Conservation (phyloP, 2,113 vertebrate species). For the Xenus cinereus region DNA sequence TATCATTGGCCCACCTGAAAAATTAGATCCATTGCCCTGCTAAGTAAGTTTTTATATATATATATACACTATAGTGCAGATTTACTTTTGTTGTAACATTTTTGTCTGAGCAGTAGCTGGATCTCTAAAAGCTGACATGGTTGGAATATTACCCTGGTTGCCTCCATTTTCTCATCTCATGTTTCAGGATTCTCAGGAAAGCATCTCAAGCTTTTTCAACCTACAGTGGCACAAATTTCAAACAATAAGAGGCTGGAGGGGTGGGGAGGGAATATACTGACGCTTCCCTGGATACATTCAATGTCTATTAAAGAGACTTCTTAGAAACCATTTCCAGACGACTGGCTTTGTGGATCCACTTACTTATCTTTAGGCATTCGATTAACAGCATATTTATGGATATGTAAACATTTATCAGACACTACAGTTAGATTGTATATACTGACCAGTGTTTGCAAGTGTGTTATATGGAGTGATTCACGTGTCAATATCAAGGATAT, state of each 20-base stretch:
- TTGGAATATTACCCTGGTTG: neutral
- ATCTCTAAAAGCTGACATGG: neutral
- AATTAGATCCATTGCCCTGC: neutral
- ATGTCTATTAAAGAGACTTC: neutral
- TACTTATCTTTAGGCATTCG: neutral
- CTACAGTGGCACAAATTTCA: neutral
- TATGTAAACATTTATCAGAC: neutral
- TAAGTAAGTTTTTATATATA: neutral
- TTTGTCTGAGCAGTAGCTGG: neutral
- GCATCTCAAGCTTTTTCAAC: neutral
- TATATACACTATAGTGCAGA: neutral
- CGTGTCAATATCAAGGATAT: neutral
- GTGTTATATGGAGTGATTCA: neutral
- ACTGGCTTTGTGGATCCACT: neutral
- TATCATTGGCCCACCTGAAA: neutral
- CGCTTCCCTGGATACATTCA: neutral
- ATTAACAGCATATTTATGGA: neutral
- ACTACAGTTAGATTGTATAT: neutral
- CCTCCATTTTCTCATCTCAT: neutral
- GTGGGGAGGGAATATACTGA: neutral
- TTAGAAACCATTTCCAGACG: neutral
- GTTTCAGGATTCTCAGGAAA: neutral
- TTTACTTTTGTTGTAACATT: neutral
- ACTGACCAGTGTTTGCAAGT: neutral
- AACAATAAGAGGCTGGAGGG: neutral